Base-by-base conservation (phyloP, 1,140 invertebrate genomes). In the Atta colombica region DNA sequence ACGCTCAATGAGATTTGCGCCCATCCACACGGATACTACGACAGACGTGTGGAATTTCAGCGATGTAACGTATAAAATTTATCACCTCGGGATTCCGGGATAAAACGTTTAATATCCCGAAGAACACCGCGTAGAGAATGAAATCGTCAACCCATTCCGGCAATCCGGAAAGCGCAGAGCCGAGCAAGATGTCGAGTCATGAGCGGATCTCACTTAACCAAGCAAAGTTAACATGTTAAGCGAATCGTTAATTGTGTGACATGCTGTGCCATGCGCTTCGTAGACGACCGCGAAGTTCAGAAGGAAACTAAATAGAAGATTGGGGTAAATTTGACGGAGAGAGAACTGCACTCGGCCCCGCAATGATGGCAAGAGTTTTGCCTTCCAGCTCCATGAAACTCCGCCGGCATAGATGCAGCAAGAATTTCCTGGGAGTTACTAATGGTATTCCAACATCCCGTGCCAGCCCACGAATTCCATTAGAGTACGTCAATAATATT, bases 231-330 rank as follows among this genome's bases (percentile, higher is more conserved):
- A 81, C 77, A 39, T 55, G 86, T 87, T 81, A 87, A 91, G 88
- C 65, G 89, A 91, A 88, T 90, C 78, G 85, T 91, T 92, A 91
- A 92, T 92, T 90, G 90, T 87, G 77, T 90, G 87, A 92, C 88
- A 88, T 71, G 87, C 87, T 89, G 88, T 91, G 87, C 88, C 84
- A 63, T 78, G 21, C 71, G 78, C 51, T 53, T 60, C 84, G 69
- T 4, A 16, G 35, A 8, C 39, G 51, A 63, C 28, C 21, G 88
- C 21, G 12, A 51, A n/a, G 39, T 77, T 63, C 60, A 45, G 55
- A 82, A 65, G 78, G 55, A 71, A 86, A 31, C 55, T 60, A 55
- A 39, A 89, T 75, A 71, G 71, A 77, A 77, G 71, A 45, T 21
- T 75, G 66, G 61, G 60, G 78, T 60, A 87, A 89, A 89, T 87